A percentile compares a stretch with the other conserved stretches of the same genome.
These are phyloP conservation scores for Styela plicata DNA, from an alignment of 23 tunicate species.

Conservation along the genomic window DNA sequence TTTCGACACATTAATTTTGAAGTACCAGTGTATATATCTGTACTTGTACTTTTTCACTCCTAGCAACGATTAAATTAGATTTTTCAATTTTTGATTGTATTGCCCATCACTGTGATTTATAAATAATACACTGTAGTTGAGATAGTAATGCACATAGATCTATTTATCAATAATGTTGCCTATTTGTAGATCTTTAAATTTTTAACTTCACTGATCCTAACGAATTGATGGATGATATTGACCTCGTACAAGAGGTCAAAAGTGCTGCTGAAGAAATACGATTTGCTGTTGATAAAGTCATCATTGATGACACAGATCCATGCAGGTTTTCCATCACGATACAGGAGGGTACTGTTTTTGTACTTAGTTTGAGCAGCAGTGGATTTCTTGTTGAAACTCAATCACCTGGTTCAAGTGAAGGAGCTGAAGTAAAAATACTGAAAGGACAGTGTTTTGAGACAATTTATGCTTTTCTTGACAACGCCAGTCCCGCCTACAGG, in stretches of 20 bases:
- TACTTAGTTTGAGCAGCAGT: constrained; percentile 20
- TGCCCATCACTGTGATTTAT: too few species aligned
- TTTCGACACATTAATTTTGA: too few species aligned
- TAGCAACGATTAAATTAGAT: too few species aligned
- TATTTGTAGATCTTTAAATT: too few species aligned
- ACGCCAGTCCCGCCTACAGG: constrained; percentile 55
- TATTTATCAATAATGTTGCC: too few species aligned
- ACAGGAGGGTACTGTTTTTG: constrained; percentile 26
- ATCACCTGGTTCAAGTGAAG: neutral
- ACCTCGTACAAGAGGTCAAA: constrained; percentile 34
- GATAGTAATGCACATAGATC: too few species aligned
- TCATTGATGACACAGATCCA: constrained; percentile 15
- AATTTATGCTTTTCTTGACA: constrained; percentile 61
- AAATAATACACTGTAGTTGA: too few species aligned
- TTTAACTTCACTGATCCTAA: too few species aligned
- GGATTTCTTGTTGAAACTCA: constrained; percentile 41
- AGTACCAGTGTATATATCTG: too few species aligned
- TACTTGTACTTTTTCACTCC: too few species aligned
- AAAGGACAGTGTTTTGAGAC: constrained; percentile 48
- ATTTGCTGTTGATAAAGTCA: constrained; percentile 44
- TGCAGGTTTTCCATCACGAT: constrained; percentile 32
- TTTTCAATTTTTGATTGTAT: too few species aligned
- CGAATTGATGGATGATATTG: constrained; percentile 55
- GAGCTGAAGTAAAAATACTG: neutral
- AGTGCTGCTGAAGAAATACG: constrained; percentile 39